phyloP scores from a whole-genome alignment of 2,113 vertebrate species.

The Tapirus terrestris region DNA sequence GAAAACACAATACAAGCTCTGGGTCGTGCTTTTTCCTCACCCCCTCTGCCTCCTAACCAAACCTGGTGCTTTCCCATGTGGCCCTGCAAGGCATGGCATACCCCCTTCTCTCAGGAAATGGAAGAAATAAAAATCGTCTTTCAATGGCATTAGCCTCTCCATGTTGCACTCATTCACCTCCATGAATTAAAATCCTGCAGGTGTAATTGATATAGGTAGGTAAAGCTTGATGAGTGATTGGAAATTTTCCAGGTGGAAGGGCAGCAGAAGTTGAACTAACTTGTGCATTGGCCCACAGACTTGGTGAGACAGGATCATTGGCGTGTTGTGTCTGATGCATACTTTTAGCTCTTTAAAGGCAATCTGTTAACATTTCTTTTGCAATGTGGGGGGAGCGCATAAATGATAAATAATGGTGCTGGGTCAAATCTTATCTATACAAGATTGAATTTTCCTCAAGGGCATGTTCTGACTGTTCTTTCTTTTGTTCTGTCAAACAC shows the following conservation, averaged over 20 bases:
- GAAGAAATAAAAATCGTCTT: neutral
- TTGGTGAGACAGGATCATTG: neutral
- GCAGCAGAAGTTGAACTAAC: neutral
- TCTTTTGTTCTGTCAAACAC: conserved; percentile 23
- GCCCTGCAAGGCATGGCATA: neutral
- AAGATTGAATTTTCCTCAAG: conserved; percentile 32
- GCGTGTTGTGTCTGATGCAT: neutral
- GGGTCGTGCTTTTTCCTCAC: neutral
- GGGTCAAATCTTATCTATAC: neutral
- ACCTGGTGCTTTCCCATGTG: neutral
- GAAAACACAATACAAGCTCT: neutral
- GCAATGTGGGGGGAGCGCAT: neutral
- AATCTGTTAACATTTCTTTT: conserved; percentile 18
- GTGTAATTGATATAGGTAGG: neutral
- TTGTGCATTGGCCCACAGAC: neutral
- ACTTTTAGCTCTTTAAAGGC: conserved; percentile 36
- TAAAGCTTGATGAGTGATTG: neutral
- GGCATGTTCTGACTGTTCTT: conserved; percentile 7
- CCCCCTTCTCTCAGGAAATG: neutral
- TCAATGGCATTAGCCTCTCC: neutral
- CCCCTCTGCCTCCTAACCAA: neutral
- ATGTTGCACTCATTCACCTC: neutral
- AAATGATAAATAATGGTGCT: conserved; percentile 57
- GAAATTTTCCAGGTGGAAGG: neutral
- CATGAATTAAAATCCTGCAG: neutral